Evolutionary conservation across 2,797 vertebrate genomes (phyloP), one percentile per base, ranked within the genome.

Genomic region (Sebastiscus tertius): DNA sequence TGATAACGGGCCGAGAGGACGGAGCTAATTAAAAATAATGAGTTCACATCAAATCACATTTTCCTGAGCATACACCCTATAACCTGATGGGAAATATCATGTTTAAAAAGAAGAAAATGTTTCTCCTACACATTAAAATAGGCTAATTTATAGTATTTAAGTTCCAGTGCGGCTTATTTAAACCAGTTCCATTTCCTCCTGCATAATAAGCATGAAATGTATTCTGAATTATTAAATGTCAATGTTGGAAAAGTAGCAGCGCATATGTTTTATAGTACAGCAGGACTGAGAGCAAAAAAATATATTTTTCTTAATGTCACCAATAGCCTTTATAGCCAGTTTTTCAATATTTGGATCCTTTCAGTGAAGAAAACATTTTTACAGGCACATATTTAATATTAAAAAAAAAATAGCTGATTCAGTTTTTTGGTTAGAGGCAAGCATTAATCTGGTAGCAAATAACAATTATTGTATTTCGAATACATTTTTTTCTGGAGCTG

Each of bases 1-100:
- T 82, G 79, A 90, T 83, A 82, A 82, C 55, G 0, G 65, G 77
- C 73, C 6, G 68, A 84, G 84, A 70, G 58, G 77, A 83, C 54
- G 72, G 73, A 80, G 78, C 73, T 77, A 87, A 90, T 91, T 86
- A 88, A 89, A 93, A 91, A 88, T 87, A 88, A 92, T 85, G 86
- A 90, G 58, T 80, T 79, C 33, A 52, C 52, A 79, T 70, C 72
- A 81, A 78, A 84, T 87, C 46, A 66, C 18, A 81, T 86, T 89
- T 84, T 83, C 64, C 77, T 58, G 52, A 70, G 72, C 33, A 10
- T 49, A 26, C 56, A 75, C 59, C 56, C n/a, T 61, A 24, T 26
- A 55, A 88, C 78, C 75, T 77, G 68, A 61, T 66, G 73, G 62
- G 39, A 80, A 85, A 84, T 77, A 79, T 54, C 66, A 58, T 73